These are phyloP conservation scores for Chaetogeoica ovagalla DNA, from an alignment of 2,888 invertebrate genomes.

Conservation along the genomic window DNA sequence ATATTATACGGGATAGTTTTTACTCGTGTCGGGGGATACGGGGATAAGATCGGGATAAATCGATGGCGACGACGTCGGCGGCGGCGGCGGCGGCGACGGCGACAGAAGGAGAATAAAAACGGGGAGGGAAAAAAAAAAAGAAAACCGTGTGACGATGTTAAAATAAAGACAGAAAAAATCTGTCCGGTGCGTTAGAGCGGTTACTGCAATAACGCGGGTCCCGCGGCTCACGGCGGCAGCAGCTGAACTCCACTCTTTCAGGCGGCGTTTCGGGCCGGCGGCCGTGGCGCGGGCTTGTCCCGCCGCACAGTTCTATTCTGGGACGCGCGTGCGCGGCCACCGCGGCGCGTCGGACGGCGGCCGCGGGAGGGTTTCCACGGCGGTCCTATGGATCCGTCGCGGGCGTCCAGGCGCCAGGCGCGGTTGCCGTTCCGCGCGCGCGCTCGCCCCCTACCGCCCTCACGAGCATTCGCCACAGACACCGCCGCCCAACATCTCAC, in stretches of 20 bases:
- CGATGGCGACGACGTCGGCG: too few species aligned
- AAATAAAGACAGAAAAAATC: slow-evolving; percentile 49
- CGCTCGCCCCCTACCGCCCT: not conserved
- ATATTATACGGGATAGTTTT: too few species aligned
- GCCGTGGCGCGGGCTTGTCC: slow-evolving; percentile 32
- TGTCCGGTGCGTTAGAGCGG: slow-evolving; percentile 48
- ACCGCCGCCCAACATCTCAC: not conserved
- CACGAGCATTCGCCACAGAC: not conserved
- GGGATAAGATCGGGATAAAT: too few species aligned
- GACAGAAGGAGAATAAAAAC: slow-evolving; percentile 31
- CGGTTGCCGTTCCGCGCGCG: slow-evolving; percentile 39
- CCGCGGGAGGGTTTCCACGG: slow-evolving; percentile 23
- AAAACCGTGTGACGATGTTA: slow-evolving; percentile 40
- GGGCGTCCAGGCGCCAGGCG: slow-evolving; percentile 53
- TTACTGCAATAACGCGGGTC: slow-evolving; percentile 49
- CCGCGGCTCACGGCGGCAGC: slow-evolving; percentile 53
- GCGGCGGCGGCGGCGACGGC: not conserved
- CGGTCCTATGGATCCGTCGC: slow-evolving; percentile 49
- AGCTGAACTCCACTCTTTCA: slow-evolving; percentile 48
- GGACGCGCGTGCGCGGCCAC: slow-evolving; percentile 50
- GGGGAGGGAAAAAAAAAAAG: slow-evolving; percentile 13
- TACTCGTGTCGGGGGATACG: too few species aligned
- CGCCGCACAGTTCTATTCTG: slow-evolving; percentile 48
- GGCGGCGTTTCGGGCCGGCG: slow-evolving; percentile 48
- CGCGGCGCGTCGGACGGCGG: slow-evolving; percentile 8